These are phyloP conservation scores for Pelochelys cantorii DNA, from an alignment of 2,797 vertebrate genomes.

Conservation along the genomic window DNA sequence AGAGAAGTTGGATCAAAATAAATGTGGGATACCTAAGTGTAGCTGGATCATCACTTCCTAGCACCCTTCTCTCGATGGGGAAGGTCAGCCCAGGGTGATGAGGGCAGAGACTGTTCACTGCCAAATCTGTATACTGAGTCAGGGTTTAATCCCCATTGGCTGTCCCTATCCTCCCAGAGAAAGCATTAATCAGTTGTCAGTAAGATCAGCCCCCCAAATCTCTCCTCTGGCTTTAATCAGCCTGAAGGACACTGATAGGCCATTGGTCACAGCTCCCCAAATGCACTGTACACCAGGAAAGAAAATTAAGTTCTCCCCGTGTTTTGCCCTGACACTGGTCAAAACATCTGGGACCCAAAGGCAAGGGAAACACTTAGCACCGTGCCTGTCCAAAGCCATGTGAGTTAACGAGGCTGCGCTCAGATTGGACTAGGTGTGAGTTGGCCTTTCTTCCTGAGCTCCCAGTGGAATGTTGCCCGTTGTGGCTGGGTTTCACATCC, in stretches of 20 bases:
- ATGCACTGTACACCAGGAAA: background rate
- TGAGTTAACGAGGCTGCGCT: background rate
- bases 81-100: background rate
- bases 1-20: background rate
- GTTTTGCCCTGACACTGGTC: background rate
- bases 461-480: background rate
- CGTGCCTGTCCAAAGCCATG: background rate
- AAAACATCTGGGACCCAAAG: background rate
- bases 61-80: background rate
- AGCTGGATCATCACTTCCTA: background rate
- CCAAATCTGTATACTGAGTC: background rate
- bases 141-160: background rate
- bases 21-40: background rate
- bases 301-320: background rate
- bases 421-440: background rate
- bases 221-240: background rate
- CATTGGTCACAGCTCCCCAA: background rate
- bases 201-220: background rate
- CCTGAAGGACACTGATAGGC: background rate
- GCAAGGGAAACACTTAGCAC: background rate
- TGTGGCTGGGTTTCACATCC: background rate
- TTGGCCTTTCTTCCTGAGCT: background rate
- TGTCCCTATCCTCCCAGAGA: background rate
- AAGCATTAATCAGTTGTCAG: background rate
- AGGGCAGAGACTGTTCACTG: background rate